Conservation (phyloP, 2,113 vertebrate genomes). For the Psilopsiagon aurifrons region DNA sequence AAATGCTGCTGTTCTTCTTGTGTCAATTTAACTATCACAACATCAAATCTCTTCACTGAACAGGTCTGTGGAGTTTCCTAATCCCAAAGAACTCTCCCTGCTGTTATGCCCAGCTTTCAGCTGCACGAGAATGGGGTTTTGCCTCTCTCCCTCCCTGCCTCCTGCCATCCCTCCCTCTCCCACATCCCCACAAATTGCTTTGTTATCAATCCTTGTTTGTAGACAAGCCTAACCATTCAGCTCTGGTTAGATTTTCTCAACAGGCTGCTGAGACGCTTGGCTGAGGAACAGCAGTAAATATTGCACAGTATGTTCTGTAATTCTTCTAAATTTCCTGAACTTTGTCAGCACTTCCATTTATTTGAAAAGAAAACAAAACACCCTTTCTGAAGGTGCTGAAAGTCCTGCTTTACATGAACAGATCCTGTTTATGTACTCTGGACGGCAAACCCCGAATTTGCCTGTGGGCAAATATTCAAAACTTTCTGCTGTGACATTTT, state of each 20-base stretch:
- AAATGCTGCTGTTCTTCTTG: too few species aligned
- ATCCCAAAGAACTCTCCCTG: too few species aligned
- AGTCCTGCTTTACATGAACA: background rate
- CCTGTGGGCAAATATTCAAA: background rate
- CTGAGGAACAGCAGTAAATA: background rate
- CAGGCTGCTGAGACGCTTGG: background rate
- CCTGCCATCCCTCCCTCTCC: too few species aligned
- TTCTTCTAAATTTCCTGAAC: background rate
- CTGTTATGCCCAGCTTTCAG: too few species aligned
- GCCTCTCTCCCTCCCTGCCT: too few species aligned
- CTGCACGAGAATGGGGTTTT: too few species aligned
- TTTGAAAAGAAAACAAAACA: background rate
- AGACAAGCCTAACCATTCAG: background rate
- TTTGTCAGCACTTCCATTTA: background rate
- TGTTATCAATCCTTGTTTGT: too few species aligned
- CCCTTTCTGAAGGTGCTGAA: background rate
- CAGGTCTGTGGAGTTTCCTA: too few species aligned
- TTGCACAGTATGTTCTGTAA: background rate
- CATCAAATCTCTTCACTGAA: too few species aligned
- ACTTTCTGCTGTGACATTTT: background rate
- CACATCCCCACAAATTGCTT: too few species aligned
- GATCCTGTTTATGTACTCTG: background rate
- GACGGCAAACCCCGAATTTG: background rate
- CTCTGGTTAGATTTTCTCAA: background rate
- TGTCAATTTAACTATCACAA: too few species aligned